Evolutionary conservation across 2,888 invertebrate genomes (phyloP), one percentile per base, ranked within the genome.

Genomic region (Aquatica leii): DNA sequence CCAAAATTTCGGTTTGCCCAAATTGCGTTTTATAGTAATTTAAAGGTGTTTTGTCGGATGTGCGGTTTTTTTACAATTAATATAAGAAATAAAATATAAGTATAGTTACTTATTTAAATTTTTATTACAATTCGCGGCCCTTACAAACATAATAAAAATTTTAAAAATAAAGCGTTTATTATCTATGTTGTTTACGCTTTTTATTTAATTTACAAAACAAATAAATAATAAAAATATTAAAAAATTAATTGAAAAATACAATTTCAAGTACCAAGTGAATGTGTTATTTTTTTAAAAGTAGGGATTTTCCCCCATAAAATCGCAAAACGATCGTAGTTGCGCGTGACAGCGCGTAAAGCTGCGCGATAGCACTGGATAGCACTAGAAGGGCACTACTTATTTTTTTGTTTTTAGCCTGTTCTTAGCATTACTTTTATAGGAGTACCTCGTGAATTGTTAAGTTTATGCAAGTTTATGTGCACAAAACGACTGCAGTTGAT

Each of bases 211-310:
- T 37, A 37, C 37, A 37, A 37, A 12, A 37, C 3, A n/a, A n/a
- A 37, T 37, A 37, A 37, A 37, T 37, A 37, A 37, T 12, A 37
- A 37, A n/a, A 37, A 37, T 37, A 37, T 37, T 37, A 37, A 37
- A 37, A 37, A 37, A 37, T 37, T 37, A 37, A 37, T 5, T 37
- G 37, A 37, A 37, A 37, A 37, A n/a, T 37, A 37, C 37, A 37
- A 37, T 37, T 37, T 37, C 9, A 37, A 37, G 37, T 37, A 37
- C 37, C 9, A 37, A 37, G 37, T 37, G n/a, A 37, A 37, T 37
- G n/a, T 37, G 37, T 37, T n/a, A 11, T 37, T 37, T 37, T 37
- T 37, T 37, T n/a, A 37, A 37, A 37, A n/a, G 37, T 37, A n/a
- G 37, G 3, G 37, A 37, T 37, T 37, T 37, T 37, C 37, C 37